Evolutionary conservation across 2,888 invertebrate species (phyloP), one percentile per base, ranked within the genome.

Genomic region (Thelaira solivaga): DNA sequence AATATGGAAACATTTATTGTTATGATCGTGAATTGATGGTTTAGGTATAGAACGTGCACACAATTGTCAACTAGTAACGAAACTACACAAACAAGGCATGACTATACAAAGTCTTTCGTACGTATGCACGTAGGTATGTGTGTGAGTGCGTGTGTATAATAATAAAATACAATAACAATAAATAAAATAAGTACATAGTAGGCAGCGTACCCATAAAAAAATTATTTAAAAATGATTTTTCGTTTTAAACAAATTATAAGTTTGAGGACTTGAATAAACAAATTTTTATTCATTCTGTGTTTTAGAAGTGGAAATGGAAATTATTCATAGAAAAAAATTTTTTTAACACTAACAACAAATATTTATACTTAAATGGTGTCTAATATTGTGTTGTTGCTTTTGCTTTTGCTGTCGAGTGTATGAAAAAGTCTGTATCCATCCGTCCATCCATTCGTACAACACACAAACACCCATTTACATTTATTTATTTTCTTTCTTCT

Each of bases 1-100:
- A 75, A 75, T 75, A 75, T 75, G 74, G 67, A 68, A 68, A 75
- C 45, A 55, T 75, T 75, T 75, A 62, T 75, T 75, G 31, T 47
- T 67, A 62, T 68, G 67, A 75, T 61, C 67, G 53, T 74, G 47
- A 74, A 59, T 59, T 74, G 73, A 36, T 43, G 26, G 26, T 26
- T 13, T n/a, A n/a, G 73, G 53, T 47, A 47, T 55, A 61, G 67
- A 67, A 76, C 73, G 74, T 78, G 68, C 45, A 69, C 47, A 51
- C 29, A 64, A 18, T 78, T 78, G 62, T 69, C 53, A 74, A 74
- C 34, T 61, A 57, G 69, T 16, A 29, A 57, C 43, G 57, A 53
- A 67, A 36, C 5, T 18, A 41, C 53, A 22, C 31, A 49, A 64
- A 47, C 31, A 59, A 22, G 26, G 45, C 22, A 53, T 53, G 31